These are phyloP conservation scores for Andrena camellia DNA, from an alignment of 2,888 invertebrate species.

Conservation along the genomic window DNA sequence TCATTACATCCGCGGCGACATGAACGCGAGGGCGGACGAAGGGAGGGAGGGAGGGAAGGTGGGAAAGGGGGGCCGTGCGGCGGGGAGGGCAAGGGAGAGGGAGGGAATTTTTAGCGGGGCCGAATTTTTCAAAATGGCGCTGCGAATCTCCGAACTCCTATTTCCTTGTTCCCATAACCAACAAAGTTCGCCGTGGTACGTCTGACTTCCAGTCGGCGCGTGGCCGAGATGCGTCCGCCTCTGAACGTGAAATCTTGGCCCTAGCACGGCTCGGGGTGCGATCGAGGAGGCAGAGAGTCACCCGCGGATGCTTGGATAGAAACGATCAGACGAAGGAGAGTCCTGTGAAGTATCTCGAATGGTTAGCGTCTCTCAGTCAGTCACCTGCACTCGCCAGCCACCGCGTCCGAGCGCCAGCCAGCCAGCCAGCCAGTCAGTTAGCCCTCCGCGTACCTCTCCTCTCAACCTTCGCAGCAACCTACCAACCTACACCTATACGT, in stretches of 20 bases:
- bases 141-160: conserved; percentile 80
- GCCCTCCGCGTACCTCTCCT: conserved; percentile 72
- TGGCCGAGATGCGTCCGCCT: conserved; percentile 35
- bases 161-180: conserved; percentile 76
- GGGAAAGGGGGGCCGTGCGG: conserved; percentile 50
- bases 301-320: conserved; percentile 32
- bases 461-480: conserved; percentile 75
- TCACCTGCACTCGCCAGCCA: conserved; percentile 77
- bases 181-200: conserved; percentile 59
- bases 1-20: conserved; percentile 61
- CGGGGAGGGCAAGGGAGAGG: conserved; percentile 43
- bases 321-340: conserved; percentile 44
- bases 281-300: conserved; percentile 26
- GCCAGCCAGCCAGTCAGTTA: conserved; percentile 64
- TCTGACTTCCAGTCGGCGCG: conserved; percentile 33
- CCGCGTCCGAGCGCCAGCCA: conserved; percentile 70
- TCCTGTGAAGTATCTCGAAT: conserved; percentile 66
- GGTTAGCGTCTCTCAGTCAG: conserved; percentile 76
- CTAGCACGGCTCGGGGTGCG: conserved; percentile 18
- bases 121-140: conserved; percentile 85
- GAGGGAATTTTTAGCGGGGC: conserved; percentile 75
- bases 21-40: conserved; percentile 54
- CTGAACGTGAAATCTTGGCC: background rate
- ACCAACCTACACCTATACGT: conserved; percentile 73
- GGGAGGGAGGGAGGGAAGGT: conserved; percentile 64